Conservation (phyloP, 92 coral and sea anemone species). For the Porites evermanni region DNA sequence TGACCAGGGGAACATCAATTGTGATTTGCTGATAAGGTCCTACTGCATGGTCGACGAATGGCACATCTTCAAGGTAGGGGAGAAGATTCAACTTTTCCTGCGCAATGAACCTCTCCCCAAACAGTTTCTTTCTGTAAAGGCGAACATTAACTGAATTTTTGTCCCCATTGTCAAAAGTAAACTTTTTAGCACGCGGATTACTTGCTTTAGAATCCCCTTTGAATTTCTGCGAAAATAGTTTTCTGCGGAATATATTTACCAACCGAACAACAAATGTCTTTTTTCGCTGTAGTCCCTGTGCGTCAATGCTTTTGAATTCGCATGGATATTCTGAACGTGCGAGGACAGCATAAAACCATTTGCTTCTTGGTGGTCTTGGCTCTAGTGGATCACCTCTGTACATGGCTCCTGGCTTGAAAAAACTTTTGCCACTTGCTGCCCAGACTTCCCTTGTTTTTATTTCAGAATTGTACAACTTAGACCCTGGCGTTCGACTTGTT, state of each 20-base stretch:
- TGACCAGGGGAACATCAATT: neutral
- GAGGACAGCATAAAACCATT: conserved; percentile 29
- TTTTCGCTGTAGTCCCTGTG: conserved; percentile 24
- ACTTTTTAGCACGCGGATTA: neutral
- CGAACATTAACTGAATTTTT: neutral
- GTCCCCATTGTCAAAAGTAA: conserved; percentile 16
- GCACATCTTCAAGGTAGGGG: neutral
- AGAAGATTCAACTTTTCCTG: neutral
- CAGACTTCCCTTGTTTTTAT: conserved; percentile 46
- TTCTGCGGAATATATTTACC: neutral
- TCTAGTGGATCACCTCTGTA: conserved; percentile 41
- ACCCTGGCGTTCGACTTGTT: conserved; percentile 19
- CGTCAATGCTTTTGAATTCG: conserved; percentile 19
- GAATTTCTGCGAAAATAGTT: conserved; percentile 19
- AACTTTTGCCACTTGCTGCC: conserved; percentile 28
- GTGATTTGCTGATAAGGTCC: neutral
- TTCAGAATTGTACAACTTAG: conserved; percentile 3
- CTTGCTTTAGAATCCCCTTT: neutral
- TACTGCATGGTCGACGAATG: neutral
- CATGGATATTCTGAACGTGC: conserved; percentile 20
- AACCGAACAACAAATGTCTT: conserved; percentile 32
- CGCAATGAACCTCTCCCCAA: conserved; percentile 28
- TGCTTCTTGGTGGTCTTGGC: conserved; percentile 27
- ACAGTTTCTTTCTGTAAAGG: conserved; percentile 45
- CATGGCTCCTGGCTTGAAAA: conserved; percentile 33